Evolutionary conservation across 2,888 invertebrate genomes (phyloP), one percentile per base, ranked within the genome.

Genomic region (Drosophila rubida): DNA sequence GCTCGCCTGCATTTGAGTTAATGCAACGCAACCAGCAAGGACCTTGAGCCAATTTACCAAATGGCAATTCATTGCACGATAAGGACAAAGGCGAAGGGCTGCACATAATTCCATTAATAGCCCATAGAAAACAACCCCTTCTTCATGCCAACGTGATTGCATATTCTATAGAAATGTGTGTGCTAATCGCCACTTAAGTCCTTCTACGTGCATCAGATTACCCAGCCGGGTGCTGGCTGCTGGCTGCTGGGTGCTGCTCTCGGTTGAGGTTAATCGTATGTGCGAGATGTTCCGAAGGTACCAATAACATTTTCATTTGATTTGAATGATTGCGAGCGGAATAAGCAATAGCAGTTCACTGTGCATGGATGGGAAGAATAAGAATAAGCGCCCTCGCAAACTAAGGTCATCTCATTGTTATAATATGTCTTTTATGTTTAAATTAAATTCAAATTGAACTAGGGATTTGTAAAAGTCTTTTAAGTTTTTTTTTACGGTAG

Each of bases 171-270:
- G 16, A 14, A 57, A 27, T 58, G 25, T 58, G 25, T 58, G 58
- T 42, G 39, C 19, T 49, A 50, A 59, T 59, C 39, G 27, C 5
- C 39, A 42, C 39, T 49, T 50, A 48, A 48, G 57, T 41, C 19
- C 27, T 41, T 13, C 9, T 27, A 48, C 57, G 57, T 59, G 58
- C 39, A 59, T 59, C 50, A 42, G 58, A 48, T 58, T 27, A 49
- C 0, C 19, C 27, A 49, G 1, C 22, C 22, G 30, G 48, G 27
- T 22, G 13, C 13, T 48, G 3, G 48, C 7, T 45, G n/a, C 9
- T 48, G 2, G n/a, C n/a, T n/a, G n/a, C n/a, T 48, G 3, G 48
- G 11, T 45, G n/a, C 9, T 48, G 2, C 9, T 5, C 55, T 39
- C 16, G 13, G 48, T 39, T 46, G 37, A 9, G 57, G 16, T 46